Conservation (phyloP, 2,113 vertebrate genomes). For the Chitala chitala region DNA sequence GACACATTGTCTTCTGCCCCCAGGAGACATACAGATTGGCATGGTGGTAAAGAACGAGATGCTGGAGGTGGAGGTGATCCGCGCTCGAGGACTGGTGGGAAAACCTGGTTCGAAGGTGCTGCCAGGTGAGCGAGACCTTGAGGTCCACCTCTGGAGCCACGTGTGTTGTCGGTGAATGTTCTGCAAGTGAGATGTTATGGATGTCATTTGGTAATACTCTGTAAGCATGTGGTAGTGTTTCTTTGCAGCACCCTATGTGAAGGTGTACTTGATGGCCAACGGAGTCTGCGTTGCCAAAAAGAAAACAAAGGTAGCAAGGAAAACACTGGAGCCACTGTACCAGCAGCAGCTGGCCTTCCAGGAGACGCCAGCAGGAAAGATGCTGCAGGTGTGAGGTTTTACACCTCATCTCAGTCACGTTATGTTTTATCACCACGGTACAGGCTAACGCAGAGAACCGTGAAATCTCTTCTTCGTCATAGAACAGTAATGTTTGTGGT, state of each 20-base stretch:
- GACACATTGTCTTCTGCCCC: background rate
- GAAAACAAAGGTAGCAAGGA: slow-evolving; percentile 92
- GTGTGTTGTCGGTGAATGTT: no score
- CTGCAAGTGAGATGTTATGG: no score
- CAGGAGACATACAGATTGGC: slow-evolving; percentile 96
- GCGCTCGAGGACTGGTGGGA: slow-evolving; percentile 92
- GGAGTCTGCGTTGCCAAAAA: slow-evolving; percentile 96
- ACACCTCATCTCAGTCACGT: no score
- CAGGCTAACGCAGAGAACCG: no score
- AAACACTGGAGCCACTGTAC: slow-evolving; percentile 93
- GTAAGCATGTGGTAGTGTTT: background rate
- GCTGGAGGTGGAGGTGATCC: slow-evolving; percentile 93
- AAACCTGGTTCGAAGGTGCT: slow-evolving; percentile 99
- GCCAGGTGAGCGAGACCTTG: slow-evolving; percentile 86
- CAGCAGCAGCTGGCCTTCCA: slow-evolving; percentile 96
- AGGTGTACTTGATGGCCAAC: slow-evolving; percentile 94
- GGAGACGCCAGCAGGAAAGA: slow-evolving; percentile 90
- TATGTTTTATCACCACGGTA: no score
- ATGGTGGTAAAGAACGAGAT: slow-evolving; percentile 97
- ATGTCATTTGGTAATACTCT: no score
- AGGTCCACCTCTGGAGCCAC: no score
- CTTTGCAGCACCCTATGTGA: slow-evolving; percentile 85
- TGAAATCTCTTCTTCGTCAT: no score
- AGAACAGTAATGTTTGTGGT: no score
- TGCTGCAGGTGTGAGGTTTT: slow-evolving; percentile 94